Base-by-base conservation (phyloP, 2,888 invertebrate genomes). In the Leptopterna dolabrata region DNA sequence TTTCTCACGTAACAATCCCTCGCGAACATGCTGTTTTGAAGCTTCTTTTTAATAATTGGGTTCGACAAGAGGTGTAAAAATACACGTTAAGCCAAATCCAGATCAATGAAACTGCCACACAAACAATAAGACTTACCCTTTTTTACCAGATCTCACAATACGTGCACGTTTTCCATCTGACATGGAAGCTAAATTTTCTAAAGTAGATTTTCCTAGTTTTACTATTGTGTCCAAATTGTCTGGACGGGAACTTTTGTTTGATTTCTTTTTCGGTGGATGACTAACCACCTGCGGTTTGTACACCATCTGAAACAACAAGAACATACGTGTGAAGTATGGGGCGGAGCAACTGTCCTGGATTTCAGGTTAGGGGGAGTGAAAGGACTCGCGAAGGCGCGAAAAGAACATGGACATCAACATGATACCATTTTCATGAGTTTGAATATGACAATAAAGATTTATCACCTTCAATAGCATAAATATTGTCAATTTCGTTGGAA, bases 141-240 rank as follows among this genome's bases (percentile, higher is more conserved):
- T 89, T 71, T 87, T 88, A 14, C 89, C 88, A 41, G 89, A 89
- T 24, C 89, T 27, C 47, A 89, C 88, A 9, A 89, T 89, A 29
- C 89, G 71, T 24, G 89, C 89, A 2, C 88, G 89, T 87, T 83
- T 89, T 82, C 45, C 87, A 87, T 51, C 83, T 73, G 45, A 45
- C 36, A 88, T 87, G 36, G 89, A 89, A 55, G 87, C 88, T 51
- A 89, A 88, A 87, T 88, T 89, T 41, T 89, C 88, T 13, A 89
- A 83, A 76, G 86, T 89, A 0, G 87, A 87, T 45, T 89, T 88
- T 29, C 85, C 85, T 7, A 85, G 76, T 73, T 85, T 85, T 7
- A 85, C 55, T 41, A 89, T 87, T 9, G 89, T 89, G 27, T 86
- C 83, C 27, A 87, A 63, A 51, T 76, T 78, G 29, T 80, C 86